Evolutionary conservation across 1,140 invertebrate species (phyloP).

Genomic region (Anastrepha ludens): DNA sequence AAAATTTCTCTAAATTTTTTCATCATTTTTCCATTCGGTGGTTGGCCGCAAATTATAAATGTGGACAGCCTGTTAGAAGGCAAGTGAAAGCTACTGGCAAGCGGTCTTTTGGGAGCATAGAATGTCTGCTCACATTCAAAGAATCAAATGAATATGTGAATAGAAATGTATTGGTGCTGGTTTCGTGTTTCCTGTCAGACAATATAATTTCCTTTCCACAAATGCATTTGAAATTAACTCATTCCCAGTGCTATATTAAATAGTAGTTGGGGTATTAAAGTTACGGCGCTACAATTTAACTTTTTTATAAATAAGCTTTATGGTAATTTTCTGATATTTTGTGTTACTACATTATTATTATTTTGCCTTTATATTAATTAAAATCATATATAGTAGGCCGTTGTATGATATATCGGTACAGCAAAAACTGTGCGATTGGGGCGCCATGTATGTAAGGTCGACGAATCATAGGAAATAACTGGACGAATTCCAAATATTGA

Average conservation of each 20-base stretch:
- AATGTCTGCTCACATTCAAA: background rate
- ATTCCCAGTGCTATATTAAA: background rate
- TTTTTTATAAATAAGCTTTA: too few species aligned
- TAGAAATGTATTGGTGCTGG: background rate
- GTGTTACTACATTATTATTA: too few species aligned
- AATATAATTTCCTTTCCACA: conserved; percentile 43
- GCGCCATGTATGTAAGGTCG: too few species aligned
- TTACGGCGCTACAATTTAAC: too few species aligned
- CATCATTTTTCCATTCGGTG: background rate
- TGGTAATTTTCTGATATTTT: too few species aligned
- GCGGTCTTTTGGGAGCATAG: background rate
- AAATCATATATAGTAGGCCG: too few species aligned
- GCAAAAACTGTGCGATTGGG: too few species aligned
- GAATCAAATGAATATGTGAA: background rate
- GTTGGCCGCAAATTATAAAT: conserved; percentile 38
- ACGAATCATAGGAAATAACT: too few species aligned
- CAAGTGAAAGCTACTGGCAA: background rate
- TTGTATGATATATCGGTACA: too few species aligned
- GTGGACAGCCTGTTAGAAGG: conserved; percentile 28
- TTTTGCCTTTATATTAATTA: too few species aligned
- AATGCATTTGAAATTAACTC: conserved; percentile 5
- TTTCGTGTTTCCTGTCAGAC: conserved; percentile 13
- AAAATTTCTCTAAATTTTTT: conserved; percentile 24
- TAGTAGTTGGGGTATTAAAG: too few species aligned
- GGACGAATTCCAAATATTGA: too few species aligned